phyloP scores from a whole-genome alignment of 2,797 vertebrate genomes.

The Meriones psammophilus region DNA sequence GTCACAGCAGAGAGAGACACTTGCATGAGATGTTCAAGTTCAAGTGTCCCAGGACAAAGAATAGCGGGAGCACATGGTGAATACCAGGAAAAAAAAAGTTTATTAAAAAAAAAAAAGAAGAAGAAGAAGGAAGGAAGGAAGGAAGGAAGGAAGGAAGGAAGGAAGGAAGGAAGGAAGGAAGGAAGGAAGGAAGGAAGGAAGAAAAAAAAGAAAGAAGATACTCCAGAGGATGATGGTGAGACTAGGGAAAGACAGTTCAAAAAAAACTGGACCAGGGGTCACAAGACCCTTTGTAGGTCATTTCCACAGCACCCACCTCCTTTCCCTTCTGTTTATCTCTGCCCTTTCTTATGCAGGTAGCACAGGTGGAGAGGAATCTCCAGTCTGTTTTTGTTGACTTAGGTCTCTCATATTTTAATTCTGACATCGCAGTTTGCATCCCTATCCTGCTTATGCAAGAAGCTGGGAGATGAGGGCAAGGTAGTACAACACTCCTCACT shows the following conservation, averaged over 20 bases:
- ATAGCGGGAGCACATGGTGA: background rate
- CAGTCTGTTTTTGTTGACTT: background rate
- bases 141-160: too few species aligned
- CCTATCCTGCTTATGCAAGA: too few species aligned
- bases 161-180: too few species aligned
- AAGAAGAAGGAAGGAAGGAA: too few species aligned
- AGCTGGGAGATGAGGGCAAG: background rate
- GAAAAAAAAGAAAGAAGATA: too few species aligned
- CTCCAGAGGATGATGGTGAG: background rate
- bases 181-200: too few species aligned
- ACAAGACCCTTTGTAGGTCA: background rate
- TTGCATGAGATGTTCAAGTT: background rate
- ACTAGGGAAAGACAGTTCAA: background rate
- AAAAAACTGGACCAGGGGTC: background rate
- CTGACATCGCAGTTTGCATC: background rate
- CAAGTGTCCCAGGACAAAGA: background rate
- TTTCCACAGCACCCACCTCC: background rate
- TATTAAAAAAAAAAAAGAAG: background rate
- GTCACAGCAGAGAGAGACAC: background rate
- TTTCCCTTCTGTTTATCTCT: background rate
- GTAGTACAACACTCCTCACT: background rate
- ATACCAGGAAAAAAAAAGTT: background rate
- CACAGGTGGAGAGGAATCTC: too few species aligned
- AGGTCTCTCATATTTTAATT: background rate
- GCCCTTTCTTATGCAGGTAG: background rate